Evolutionary conservation across 2,797 vertebrate species (phyloP).

Genomic region (Dendrocincla fuliginosa): DNA sequence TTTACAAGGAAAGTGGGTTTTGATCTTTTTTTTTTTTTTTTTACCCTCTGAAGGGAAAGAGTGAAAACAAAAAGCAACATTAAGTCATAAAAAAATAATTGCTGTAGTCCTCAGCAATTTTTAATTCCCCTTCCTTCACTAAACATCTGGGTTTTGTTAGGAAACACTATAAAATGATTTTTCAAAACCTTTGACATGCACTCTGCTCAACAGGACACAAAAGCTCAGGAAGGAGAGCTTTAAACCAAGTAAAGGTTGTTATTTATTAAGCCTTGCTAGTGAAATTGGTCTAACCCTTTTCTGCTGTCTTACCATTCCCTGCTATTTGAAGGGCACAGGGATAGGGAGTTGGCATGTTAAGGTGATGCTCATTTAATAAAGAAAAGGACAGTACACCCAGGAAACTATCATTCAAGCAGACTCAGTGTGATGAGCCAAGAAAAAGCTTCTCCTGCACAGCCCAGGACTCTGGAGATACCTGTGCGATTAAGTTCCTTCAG

Average conservation of each 20-base stretch:
- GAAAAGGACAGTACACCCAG: background rate
- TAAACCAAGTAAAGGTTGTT: background rate
- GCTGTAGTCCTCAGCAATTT: constrained; percentile 29
- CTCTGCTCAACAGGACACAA: background rate
- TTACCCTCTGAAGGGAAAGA: background rate
- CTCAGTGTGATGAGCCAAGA: background rate
- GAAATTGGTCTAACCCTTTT: background rate
- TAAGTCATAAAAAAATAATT: constrained; percentile 41
- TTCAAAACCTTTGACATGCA: constrained; percentile 31
- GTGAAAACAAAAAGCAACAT: background rate
- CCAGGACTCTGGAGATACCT: background rate
- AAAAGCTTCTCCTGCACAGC: constrained; percentile 15
- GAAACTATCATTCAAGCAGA: background rate
- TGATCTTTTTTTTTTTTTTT: constrained; percentile 14
- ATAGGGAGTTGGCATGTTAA: background rate
- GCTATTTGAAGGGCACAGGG: background rate
- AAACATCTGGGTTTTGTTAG: constrained; percentile 47
- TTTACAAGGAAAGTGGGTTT: background rate
- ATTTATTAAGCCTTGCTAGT: background rate
- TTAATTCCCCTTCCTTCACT: background rate
- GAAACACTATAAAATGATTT: constrained; percentile 25
- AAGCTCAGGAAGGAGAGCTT: background rate
- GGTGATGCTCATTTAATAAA: background rate
- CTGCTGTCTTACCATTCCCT: background rate
- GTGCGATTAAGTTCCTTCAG: constrained; percentile 24